Base-by-base conservation (phyloP, 2,113 vertebrate species). In the Lophura nycthemera region DNA sequence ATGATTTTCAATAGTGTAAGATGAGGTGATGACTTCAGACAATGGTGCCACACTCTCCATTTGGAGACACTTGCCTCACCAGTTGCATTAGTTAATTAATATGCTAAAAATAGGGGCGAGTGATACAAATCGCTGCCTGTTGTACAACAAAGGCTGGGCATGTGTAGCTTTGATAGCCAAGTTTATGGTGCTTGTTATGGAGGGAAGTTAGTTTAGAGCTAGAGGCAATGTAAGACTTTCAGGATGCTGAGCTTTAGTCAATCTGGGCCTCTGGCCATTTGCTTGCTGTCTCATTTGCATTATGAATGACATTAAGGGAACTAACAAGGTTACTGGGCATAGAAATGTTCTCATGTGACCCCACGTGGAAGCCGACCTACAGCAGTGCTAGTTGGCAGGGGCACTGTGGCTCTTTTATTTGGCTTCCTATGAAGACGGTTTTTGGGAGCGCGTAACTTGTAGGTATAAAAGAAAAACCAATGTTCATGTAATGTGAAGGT, bases 311-410 rank as follows among this genome's bases (percentile, higher is more conserved):
- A 98, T 98, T 97, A 97, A 98, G 96, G 98, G 96, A 98, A 97
- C 98, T 98, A 98, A 98, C 97, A 97, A 99, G 98, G 98, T 98
- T 98, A 98, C 97, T 98, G 98, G 98, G 98, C 98, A 98, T 98
- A 98, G 98, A 98, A 98, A 97, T 97, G 96, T 96, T 96, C 97
- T 98, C 98, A 97, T 97, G 98, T 98, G 98, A 98, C 98, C 98
- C 98, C 98, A 98, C 97, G 98, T 98, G 98, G 98, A 98, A 98
- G 97, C 96, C 97, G 99, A 99, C 98, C 98, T 99, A 99, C 98
- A 98, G 98, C 98, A 98, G 98, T 97, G 98, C 97, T 95, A 81
- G 95, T 89, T 98, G 98, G 98, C 98, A 98, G 96, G 95, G 97
- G 97, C 96, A 97, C 98, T 98, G 97, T 98, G 98, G 96, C 97